These are phyloP conservation scores for Cyphomyrus plagiostoma DNA, from an alignment of 2,113 vertebrate species.

Conservation along the genomic window DNA sequence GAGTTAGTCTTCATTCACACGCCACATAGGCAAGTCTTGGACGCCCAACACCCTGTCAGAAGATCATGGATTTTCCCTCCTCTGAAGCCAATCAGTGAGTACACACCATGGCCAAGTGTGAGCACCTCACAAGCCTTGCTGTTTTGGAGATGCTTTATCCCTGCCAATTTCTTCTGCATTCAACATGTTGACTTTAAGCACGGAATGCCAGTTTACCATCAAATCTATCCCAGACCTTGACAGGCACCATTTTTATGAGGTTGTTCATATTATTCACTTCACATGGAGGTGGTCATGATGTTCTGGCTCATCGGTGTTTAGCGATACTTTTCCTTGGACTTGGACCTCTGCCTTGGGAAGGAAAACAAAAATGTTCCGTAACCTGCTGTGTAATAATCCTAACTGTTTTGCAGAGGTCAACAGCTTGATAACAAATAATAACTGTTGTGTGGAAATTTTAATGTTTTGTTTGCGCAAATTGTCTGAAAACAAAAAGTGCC, in stretches of 20 bases:
- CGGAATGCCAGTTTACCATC: not conserved
- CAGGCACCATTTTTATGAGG: not conserved
- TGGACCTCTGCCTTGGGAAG: not conserved
- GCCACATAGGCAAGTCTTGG: not conserved
- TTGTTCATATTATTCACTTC: not conserved
- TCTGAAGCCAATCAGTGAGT: not conserved
- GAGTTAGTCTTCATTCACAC: not conserved
- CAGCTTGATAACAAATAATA: not conserved
- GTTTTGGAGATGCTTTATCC: not conserved
- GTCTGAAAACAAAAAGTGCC: not conserved
- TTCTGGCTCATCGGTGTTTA: not conserved
- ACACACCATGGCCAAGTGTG: not conserved
- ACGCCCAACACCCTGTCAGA: not conserved
- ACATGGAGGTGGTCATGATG: not conserved
- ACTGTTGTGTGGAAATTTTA: not conserved
- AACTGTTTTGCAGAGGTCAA: not conserved
- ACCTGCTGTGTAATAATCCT: not conserved
- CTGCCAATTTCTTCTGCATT: not conserved
- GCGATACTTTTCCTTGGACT: not conserved
- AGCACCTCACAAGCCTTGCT: not conserved
- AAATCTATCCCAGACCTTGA: not conserved
- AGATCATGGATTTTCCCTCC: not conserved
- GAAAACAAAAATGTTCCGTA: not conserved
- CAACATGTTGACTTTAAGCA: not conserved
- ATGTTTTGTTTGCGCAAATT: not conserved